These are phyloP conservation scores for Hippocampus comes DNA, from an alignment of 2,113 vertebrate species.

Conservation along the genomic window DNA sequence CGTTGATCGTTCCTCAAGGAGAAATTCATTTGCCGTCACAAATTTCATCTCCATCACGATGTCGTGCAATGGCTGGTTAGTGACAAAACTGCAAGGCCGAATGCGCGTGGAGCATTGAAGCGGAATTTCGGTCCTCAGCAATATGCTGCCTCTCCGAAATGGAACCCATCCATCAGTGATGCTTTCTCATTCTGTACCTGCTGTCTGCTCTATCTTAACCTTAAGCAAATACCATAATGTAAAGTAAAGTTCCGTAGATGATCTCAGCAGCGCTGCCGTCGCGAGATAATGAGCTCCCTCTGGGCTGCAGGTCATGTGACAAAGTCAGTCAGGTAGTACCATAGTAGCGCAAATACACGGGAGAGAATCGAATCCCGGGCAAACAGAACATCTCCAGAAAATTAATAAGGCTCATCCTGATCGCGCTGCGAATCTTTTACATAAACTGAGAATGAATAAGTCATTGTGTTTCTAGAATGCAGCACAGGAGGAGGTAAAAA, in stretches of 20 bases:
- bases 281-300: slow-evolving; percentile 66
- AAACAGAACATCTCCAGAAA: slow-evolving; percentile 55
- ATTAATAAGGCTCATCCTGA: slow-evolving; percentile 38
- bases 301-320: slow-evolving; percentile 59
- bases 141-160: slow-evolving; percentile 13
- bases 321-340: slow-evolving; percentile 59
- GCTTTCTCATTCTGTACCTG: not conserved
- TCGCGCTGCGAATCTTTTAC: slow-evolving; percentile 21
- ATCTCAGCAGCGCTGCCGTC: slow-evolving; percentile 37
- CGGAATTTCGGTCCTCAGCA: slow-evolving; percentile 33
- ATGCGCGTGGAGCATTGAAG: slow-evolving; percentile 33
- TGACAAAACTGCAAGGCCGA: slow-evolving; percentile 43
- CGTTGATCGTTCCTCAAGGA: slow-evolving; percentile 69
- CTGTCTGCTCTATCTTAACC: not conserved
- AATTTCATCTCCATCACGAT: slow-evolving; percentile 68
- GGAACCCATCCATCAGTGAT: not conserved
- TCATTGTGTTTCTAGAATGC: slow-evolving; percentile 12
- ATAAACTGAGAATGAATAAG: slow-evolving; percentile 32
- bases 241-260: slow-evolving; percentile 18
- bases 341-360: slow-evolving; percentile 50
- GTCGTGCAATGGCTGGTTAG: slow-evolving; percentile 58
- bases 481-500: not conserved
- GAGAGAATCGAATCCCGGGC: slow-evolving; percentile 40
- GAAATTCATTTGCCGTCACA: slow-evolving; percentile 64
- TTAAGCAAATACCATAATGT: not conserved